These are phyloP conservation scores for Pseudomyrmex cubaensis DNA, from an alignment of 1,140 invertebrate species.

Conservation along the genomic window DNA sequence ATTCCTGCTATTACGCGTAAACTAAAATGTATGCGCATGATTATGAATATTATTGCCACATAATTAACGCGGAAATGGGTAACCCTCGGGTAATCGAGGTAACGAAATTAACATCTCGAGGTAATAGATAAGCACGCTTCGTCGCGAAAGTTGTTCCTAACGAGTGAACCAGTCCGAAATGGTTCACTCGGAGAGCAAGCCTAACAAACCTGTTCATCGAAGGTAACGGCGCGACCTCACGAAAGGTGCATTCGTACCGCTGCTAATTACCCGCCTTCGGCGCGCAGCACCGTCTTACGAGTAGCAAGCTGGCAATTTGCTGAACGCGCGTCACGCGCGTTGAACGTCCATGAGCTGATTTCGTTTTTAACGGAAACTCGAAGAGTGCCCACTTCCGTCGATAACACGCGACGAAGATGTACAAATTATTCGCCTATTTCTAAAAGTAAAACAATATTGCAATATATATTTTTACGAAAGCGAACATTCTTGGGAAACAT, in stretches of 20 bases:
- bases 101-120: neutral
- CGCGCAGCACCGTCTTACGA: constrained; percentile 73
- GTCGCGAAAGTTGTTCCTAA: constrained; percentile 2
- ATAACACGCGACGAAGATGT: neutral
- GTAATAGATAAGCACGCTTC: constrained; percentile 5
- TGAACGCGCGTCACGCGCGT: constrained; percentile 76
- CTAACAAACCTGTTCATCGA: constrained; percentile 68
- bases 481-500: neutral
- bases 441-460: constrained; percentile 30
- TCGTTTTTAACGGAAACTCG: constrained; percentile 76
- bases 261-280: constrained; percentile 75
- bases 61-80: constrained; percentile 7
- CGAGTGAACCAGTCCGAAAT: neutral
- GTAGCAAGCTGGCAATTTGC: constrained; percentile 76
- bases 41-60: neutral
- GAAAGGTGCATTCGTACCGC: constrained; percentile 75
- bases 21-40: neutral
- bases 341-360: constrained; percentile 80
- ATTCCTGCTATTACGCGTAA: neutral
- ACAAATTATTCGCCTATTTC: constrained; percentile 28
- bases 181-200: neutral
- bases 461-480: neutral
- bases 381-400: constrained; percentile 70
- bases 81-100: neutral
- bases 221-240: constrained; percentile 72